Base-by-base conservation (phyloP, 1,140 invertebrate genomes). In the Trachymyrmex cornetzi region DNA sequence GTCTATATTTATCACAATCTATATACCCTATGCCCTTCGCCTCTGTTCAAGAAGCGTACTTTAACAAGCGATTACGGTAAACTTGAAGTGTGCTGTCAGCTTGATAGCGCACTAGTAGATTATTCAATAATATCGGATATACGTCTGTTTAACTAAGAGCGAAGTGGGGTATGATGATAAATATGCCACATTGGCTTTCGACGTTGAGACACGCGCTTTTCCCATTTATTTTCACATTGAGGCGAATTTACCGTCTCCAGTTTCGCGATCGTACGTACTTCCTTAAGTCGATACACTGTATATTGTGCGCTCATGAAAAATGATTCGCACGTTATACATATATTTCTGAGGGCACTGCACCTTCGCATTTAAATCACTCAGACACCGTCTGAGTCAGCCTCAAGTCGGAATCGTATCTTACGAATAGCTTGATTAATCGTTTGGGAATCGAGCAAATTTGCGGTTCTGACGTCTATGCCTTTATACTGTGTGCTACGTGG, bases 41-140 rank as follows among this genome's bases (percentile, higher is more conserved):
- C 16, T 81, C 64, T 81, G 79, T 71, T 81, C 66, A 71, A 81
- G 50, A 57, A 27, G 79, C 79, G 66, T 57, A n/a, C 48, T 71
- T 81, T 81, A 81, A 81, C 79, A 71, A 71, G 64, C 79, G 34
- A 53, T 81, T 81, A 34, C 22, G 64, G 79, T 81, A 71, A 59
- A 81, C 50, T 57, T 38, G 66, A 59, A 81, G 50, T 81, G 64
- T 57, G 64, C 66, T 71, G 79, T 71, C 66, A 81, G 50, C 48
- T 38, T 57, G 79, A 81, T 81, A 81, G 66, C 48, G n/a, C 48
- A 38, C 30, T 44, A 27, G 27, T 69, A 69, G 63, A 81, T 71
- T 81, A 81, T 71, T 81, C 79, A 71, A 81, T 81, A 81, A 81
- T 81, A 81, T 81, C 66, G 66, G 34, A 81, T 71, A 81, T 44